These are phyloP conservation scores for Apogon talboti DNA, from an alignment of 2,797 vertebrate species.

Conservation along the genomic window DNA sequence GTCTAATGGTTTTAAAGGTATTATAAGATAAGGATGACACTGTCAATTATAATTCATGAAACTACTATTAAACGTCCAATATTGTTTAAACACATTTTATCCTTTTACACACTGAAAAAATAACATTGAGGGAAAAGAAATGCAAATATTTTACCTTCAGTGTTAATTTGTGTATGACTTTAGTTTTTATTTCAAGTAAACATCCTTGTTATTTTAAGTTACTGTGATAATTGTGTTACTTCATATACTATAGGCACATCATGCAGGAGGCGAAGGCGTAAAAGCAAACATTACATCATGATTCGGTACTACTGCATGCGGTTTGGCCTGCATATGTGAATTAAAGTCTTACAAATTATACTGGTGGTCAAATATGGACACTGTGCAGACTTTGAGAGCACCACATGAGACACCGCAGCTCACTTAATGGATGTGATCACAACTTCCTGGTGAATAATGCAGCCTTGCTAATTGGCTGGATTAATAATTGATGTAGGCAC, in stretches of 20 bases:
- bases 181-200: too few relatives aligned
- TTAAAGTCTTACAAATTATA: constrained; percentile 3
- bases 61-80: too few relatives aligned
- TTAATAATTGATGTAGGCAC: constrained; percentile 86
- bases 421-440: constrained; percentile 75
- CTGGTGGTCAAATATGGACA: constrained; percentile 9
- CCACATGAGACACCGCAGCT: constrained; percentile 52
- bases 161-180: too few relatives aligned
- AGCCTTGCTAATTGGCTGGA: constrained; percentile 85
- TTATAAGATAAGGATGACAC: too few relatives aligned
- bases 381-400: constrained; percentile 4
- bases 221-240: not conserved
- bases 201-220: too few relatives aligned
- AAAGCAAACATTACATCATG: constrained; percentile 5
- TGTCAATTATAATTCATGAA: too few relatives aligned
- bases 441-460: constrained; percentile 85
- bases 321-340: not conserved
- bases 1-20: too few relatives aligned
- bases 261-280: constrained; percentile 4
- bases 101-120: too few relatives aligned
- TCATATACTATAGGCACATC: not conserved
- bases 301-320: not conserved
- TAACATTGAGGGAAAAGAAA: too few relatives aligned
- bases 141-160: too few relatives aligned
- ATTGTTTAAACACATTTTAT: too few relatives aligned